Conservation (phyloP, 2,113 vertebrate genomes). For the Perca schrenkii region DNA sequence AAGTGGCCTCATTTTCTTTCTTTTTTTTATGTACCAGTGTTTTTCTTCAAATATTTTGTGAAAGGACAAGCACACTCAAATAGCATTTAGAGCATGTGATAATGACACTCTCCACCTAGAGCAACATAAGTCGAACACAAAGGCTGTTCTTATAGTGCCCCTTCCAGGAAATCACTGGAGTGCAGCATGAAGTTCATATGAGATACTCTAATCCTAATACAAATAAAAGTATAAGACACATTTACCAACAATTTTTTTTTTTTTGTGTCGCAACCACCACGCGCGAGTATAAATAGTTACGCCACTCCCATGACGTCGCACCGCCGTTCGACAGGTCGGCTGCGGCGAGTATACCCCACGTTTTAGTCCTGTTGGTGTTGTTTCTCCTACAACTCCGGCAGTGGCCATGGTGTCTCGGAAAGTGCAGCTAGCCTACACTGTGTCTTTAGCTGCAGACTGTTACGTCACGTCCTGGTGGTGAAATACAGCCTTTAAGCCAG, state of each 20-base stretch:
- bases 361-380: too few relatives aligned
- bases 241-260: background rate
- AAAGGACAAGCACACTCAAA: background rate
- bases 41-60: constrained; percentile 19
- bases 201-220: constrained; percentile 12
- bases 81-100: constrained; percentile 8
- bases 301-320: too few relatives aligned
- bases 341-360: too few relatives aligned
- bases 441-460: too few relatives aligned
- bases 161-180: constrained; percentile 13
- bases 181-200: background rate
- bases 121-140: constrained; percentile 3
- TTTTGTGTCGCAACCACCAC: too few relatives aligned
- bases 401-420: too few relatives aligned
- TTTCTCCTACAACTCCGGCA: too few relatives aligned
- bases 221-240: background rate
- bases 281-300: too few relatives aligned
- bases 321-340: too few relatives aligned
- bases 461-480: too few relatives aligned
- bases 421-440: too few relatives aligned
- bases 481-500: too few relatives aligned
- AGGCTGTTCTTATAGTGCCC: background rate
- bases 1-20: background rate
- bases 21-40: background rate
- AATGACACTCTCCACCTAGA: constrained; percentile 13